A percentile compares a stretch with the other conserved stretches of the same genome.
Conservation (phyloP, 2,113 vertebrate species). For the Meriones unguiculatus region DNA sequence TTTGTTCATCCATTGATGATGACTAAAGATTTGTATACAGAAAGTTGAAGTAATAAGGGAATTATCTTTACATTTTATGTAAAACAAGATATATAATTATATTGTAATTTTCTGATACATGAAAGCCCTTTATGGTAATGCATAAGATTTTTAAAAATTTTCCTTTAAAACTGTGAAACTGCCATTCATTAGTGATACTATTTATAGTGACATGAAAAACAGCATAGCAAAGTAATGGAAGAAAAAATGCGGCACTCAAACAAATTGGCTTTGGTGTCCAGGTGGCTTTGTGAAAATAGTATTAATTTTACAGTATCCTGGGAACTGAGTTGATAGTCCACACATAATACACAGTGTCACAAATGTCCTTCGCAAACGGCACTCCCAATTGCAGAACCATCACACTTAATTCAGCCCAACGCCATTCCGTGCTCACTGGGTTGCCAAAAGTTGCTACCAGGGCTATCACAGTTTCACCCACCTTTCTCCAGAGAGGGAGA, state of each 20-base stretch:
- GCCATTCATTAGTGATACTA: conserved; percentile 51
- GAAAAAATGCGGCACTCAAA: background rate
- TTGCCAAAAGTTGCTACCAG: conserved; percentile 57
- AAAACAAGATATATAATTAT: conserved; percentile 3
- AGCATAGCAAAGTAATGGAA: background rate
- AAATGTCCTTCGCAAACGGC: conserved; percentile 59
- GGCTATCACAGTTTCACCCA: conserved; percentile 41
- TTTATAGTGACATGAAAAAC: conserved; percentile 59
- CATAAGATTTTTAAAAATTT: conserved; percentile 1
- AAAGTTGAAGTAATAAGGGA: background rate
- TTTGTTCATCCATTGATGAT: background rate
- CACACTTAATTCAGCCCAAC: conserved; percentile 70
- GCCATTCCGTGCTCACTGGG: conserved; percentile 74
- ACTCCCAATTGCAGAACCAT: conserved; percentile 70
- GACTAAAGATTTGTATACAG: background rate
- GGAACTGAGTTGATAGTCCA: conserved; percentile 61
- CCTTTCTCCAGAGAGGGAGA: conserved; percentile 6
- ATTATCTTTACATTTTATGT: conserved; percentile 24
- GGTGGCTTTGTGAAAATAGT: conserved; percentile 50
- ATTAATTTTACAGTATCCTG: conserved; percentile 59
- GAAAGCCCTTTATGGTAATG: conserved; percentile 29
- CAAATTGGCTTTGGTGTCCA: conserved; percentile 57
- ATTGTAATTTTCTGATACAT: conserved; percentile 16
- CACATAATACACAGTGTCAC: conserved; percentile 74
- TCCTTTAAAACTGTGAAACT: background rate